phyloP scores from a whole-genome alignment of 2,113 vertebrate species.

The Notarius quadriscutis region DNA sequence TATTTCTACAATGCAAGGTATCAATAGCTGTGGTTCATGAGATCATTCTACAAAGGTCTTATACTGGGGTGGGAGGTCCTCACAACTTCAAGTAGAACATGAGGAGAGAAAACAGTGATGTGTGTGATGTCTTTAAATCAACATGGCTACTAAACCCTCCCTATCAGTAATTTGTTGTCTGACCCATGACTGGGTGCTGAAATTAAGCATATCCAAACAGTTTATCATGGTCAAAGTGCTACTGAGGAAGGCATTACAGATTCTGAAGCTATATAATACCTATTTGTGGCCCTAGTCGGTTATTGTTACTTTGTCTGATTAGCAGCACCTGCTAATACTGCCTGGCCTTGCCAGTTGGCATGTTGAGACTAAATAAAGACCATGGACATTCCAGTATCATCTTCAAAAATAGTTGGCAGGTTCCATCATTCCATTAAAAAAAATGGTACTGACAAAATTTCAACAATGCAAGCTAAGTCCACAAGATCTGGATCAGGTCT shows the following conservation, averaged over 20 bases:
- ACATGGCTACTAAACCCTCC: conserved; percentile 62
- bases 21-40: neutral
- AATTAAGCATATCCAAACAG: conserved; percentile 66
- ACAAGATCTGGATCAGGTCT: neutral
- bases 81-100: conserved; percentile 11
- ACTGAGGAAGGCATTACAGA: conserved; percentile 58
- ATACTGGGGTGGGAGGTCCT: conserved; percentile 14
- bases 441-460: conserved; percentile 1
- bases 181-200: conserved; percentile 58
- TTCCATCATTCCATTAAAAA: neutral
- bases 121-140: conserved; percentile 67
- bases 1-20: neutral
- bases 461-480: neutral
- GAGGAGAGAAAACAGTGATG: conserved; percentile 64
- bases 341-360: neutral
- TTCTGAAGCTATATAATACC: conserved; percentile 43
- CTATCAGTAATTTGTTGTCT: conserved; percentile 54
- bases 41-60: neutral
- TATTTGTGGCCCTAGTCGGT: conserved; percentile 44
- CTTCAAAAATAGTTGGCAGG: conserved; percentile 5
- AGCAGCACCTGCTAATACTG: conserved; percentile 60
- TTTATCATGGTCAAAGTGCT: conserved; percentile 70
- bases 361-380: conserved; percentile 5
- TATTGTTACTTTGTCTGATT: conserved; percentile 58
- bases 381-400: conserved; percentile 6